Conservation (phyloP, 2,113 vertebrate species). For the Kryptolebias marmoratus region DNA sequence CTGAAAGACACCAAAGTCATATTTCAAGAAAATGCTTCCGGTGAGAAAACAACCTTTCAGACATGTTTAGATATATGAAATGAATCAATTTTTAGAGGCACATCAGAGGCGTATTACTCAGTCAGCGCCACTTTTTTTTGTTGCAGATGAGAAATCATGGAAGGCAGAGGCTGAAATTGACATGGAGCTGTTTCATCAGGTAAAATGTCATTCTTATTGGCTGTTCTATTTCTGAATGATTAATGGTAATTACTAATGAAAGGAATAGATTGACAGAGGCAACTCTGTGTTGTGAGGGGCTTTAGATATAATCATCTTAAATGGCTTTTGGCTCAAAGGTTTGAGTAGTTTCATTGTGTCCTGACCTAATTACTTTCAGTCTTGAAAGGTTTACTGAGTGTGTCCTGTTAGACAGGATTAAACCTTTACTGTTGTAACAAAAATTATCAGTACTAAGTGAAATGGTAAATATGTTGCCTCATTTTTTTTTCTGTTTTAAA, state of each 20-base stretch:
- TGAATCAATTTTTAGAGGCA: neutral
- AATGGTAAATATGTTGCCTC: conserved; percentile 13
- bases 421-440: conserved; percentile 50
- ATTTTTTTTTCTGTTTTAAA: too few species aligned
- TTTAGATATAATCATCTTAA: conserved; percentile 73
- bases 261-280: conserved; percentile 41
- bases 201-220: conserved; percentile 65
- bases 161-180: conserved; percentile 98
- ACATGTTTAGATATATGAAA: neutral
- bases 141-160: conserved; percentile 95
- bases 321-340: conserved; percentile 56
- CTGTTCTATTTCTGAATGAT: conserved; percentile 31
- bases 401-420: conserved; percentile 55
- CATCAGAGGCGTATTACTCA: neutral
- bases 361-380: conserved; percentile 65
- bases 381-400: conserved; percentile 35
- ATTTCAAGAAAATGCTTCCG: conserved; percentile 94
- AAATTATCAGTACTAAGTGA: conserved; percentile 15
- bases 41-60: conserved; percentile 72
- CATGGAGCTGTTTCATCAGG: conserved; percentile 99
- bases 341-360: conserved; percentile 71
- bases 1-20: conserved; percentile 98
- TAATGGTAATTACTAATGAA: conserved; percentile 33
- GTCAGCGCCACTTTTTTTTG: conserved; percentile 24
- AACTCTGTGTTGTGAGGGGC: conserved; percentile 46